Percentiles rank a stretch among this genome's conserved stretches.
phyloP scores from a whole-genome alignment of 2,797 vertebrate genomes.

The Pangasius larnaudii region DNA sequence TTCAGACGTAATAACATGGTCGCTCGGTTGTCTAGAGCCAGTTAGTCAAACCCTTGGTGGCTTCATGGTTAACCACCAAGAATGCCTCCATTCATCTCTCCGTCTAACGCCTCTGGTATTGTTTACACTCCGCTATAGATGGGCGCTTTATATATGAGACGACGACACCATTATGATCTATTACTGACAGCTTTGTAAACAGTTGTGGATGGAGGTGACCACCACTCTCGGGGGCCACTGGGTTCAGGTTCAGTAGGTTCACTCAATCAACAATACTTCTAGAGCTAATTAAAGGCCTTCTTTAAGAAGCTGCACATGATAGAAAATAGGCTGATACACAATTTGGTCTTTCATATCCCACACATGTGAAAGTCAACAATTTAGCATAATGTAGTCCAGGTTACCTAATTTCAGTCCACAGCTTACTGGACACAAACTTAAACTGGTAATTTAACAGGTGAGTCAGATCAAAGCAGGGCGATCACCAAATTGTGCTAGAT shows the following conservation, averaged over 20 bases:
- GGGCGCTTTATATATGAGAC: conserved; percentile 35
- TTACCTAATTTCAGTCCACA: neutral
- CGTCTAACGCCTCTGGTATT: conserved; percentile 57
- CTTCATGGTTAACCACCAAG: conserved; percentile 57
- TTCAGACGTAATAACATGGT: conserved; percentile 74
- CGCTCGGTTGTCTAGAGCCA: conserved; percentile 66
- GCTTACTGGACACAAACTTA: neutral
- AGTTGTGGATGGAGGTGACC: neutral
- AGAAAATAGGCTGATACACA: conserved; percentile 12
- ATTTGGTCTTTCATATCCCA: conserved; percentile 13
- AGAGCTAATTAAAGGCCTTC: conserved; percentile 28
- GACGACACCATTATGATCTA: conserved; percentile 37
- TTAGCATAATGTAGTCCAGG: conserved; percentile 8
- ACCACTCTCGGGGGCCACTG: conserved; percentile 1
- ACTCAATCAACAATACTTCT: conserved; percentile 14
- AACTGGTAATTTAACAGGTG: neutral
- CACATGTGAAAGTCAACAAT: conserved; percentile 12
- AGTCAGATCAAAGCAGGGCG: neutral
- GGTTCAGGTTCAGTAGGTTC: conserved; percentile 41
- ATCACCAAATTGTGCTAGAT: neutral
- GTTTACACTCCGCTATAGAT: conserved; percentile 48
- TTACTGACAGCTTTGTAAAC: conserved; percentile 29
- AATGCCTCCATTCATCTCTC: conserved; percentile 58
- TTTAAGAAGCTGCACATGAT: neutral
- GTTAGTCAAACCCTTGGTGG: conserved; percentile 61